phyloP scores from a whole-genome alignment of 2,888 invertebrate species.

The Heterodera filipjevi region DNA sequence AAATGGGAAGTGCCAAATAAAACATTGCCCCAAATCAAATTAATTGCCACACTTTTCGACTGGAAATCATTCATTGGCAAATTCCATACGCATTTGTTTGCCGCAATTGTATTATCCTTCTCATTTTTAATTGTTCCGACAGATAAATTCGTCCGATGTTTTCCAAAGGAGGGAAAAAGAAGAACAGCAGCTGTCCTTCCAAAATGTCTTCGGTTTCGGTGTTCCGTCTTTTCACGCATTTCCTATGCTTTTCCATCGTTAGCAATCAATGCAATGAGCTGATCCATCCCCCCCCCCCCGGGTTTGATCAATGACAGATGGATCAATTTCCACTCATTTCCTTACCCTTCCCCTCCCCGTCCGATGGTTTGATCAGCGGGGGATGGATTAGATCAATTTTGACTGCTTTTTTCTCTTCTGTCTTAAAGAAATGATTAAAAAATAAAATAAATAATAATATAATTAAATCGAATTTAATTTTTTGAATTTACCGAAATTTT shows the following conservation, averaged over 20 bases:
- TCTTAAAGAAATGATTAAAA: too few relatives aligned
- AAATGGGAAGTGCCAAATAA: too few relatives aligned
- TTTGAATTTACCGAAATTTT: too few relatives aligned
- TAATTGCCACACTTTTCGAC: neutral
- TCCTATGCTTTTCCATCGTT: neutral
- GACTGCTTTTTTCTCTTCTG: too few relatives aligned
- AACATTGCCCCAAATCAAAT: too few relatives aligned
- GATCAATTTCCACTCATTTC: neutral
- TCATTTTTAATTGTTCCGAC: neutral
- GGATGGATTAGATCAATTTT: too few relatives aligned
- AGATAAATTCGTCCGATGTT: neutral
- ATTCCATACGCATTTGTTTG: too few relatives aligned
- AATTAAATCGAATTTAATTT: neutral
- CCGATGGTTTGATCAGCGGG: neutral
- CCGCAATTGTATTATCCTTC: neutral
- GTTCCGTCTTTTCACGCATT: neutral
- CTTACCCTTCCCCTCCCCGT: neutral
- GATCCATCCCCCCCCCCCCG: neutral
- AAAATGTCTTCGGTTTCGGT: neutral
- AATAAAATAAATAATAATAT: neutral
- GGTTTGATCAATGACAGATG: neutral
- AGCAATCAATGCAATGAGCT: neutral
- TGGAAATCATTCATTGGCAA: neutral
- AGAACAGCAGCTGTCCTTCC: neutral
- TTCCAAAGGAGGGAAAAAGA: neutral